These are phyloP conservation scores for Pogoniulus pusillus DNA, from an alignment of 2,797 vertebrate genomes.

Conservation along the genomic window DNA sequence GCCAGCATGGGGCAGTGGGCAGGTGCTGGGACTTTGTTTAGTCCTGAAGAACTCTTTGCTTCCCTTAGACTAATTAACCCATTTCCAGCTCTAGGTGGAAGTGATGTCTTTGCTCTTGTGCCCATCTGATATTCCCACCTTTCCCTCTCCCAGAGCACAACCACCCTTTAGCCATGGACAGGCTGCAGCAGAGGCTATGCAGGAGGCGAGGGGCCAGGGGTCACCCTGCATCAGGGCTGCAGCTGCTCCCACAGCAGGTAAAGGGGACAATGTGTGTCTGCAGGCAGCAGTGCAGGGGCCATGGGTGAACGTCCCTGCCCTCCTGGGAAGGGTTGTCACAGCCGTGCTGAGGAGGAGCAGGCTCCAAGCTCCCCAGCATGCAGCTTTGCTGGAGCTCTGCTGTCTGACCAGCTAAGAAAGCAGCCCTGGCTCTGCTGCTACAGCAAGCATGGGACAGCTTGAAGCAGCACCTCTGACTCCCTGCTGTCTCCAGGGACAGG, in stretches of 20 bases:
- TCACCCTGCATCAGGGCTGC: background rate
- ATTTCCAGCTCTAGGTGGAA: background rate
- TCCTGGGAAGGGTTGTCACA: background rate
- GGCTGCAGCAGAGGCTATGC: background rate
- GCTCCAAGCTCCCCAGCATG: background rate
- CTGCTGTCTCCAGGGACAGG: background rate
- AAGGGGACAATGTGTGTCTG: background rate
- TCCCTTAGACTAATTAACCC: background rate
- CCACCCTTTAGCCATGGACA: background rate
- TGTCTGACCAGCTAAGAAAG: background rate
- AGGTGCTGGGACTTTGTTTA: background rate
- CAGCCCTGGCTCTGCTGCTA: rapidly evolving
- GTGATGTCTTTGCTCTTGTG: background rate
- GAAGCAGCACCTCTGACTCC: background rate
- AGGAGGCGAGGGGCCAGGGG: background rate
- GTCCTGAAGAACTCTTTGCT: background rate
- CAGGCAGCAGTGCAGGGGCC: background rate
- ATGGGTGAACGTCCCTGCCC: background rate
- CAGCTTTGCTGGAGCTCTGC: background rate
- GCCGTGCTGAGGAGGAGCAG: background rate
- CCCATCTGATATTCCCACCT: background rate
- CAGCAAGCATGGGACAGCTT: background rate
- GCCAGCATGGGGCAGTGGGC: background rate
- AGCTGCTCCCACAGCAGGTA: slow-evolving; percentile 14
- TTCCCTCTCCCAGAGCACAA: background rate